Evolutionary conservation across 2,888 invertebrate genomes (phyloP).

Genomic region (Acronicta alni): DNA sequence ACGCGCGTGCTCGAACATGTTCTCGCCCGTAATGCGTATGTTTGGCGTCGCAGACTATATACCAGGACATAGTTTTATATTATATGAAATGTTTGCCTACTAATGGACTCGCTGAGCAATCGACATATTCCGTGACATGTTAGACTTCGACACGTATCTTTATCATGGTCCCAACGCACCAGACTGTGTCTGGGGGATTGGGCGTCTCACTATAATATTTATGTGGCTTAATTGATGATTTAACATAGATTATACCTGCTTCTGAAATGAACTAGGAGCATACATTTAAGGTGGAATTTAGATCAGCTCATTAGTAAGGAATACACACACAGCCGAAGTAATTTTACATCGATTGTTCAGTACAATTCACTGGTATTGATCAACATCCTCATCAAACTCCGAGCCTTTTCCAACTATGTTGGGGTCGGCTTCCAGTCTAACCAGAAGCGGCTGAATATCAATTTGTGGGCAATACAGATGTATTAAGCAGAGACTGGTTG

Average conservation of each 20-base stretch:
- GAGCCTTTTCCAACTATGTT: no score
- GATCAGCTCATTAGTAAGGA: conserved; percentile 15
- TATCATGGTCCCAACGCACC: conserved; percentile 40
- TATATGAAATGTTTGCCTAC: background rate
- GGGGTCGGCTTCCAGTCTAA: no score
- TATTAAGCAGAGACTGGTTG: no score
- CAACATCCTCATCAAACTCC: no score
- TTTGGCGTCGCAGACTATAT: no score
- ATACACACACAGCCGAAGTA: background rate
- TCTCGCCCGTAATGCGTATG: no score
- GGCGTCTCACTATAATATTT: conserved; percentile 30
- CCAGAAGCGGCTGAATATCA: no score
- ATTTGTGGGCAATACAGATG: no score
- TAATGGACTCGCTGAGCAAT: background rate
- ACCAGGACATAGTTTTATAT: background rate
- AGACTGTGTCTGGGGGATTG: conserved; percentile 56
- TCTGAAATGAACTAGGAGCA: conserved; percentile 26
- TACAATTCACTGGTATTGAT: no score
- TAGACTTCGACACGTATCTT: conserved; percentile 11
- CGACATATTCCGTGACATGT: background rate
- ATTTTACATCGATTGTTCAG: no score
- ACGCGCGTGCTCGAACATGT: no score
- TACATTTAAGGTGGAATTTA: conserved; percentile 25
- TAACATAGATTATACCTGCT: conserved; percentile 37
- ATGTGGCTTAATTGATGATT: conserved; percentile 42